phyloP scores from a whole-genome alignment of 2,888 invertebrate species.

The Ichneumoninae sp. region DNA sequence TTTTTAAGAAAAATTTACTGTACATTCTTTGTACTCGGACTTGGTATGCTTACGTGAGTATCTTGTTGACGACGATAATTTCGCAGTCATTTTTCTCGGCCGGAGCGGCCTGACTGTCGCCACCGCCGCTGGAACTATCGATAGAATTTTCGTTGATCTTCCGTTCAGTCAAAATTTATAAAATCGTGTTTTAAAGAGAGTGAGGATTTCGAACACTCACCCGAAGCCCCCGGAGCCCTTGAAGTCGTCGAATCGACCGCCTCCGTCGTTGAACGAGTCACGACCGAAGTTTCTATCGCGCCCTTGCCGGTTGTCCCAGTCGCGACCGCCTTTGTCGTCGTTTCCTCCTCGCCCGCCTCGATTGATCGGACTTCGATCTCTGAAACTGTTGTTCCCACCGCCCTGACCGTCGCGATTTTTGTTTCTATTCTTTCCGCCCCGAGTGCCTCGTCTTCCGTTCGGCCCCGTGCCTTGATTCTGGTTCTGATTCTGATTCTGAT shows the following conservation, averaged over 20 bases:
- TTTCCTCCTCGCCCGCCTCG: slow-evolving; percentile 72
- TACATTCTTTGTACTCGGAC: background rate
- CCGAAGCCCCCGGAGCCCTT: slow-evolving; percentile 78
- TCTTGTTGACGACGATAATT: slow-evolving; percentile 94
- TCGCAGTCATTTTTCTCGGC: slow-evolving; percentile 94
- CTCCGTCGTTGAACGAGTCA: slow-evolving; percentile 78
- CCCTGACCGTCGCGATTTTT: slow-evolving; percentile 75
- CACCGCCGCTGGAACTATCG: slow-evolving; percentile 65
- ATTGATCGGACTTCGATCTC: slow-evolving; percentile 81
- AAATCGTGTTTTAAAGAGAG: background rate
- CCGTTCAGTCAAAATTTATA: slow-evolving; percentile 16
- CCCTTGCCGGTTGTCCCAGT: slow-evolving; percentile 76
- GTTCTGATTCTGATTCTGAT: slow-evolving; percentile 50
- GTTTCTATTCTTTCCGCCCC: slow-evolving; percentile 80
- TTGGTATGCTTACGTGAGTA: slow-evolving; percentile 89
- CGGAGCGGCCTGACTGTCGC: slow-evolving; percentile 78
- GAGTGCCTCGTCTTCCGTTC: slow-evolving; percentile 70
- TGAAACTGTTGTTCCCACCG: slow-evolving; percentile 75
- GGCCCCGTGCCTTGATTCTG: slow-evolving; percentile 61
- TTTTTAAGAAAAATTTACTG: slow-evolving; percentile 32
- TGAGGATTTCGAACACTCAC: slow-evolving; percentile 69
- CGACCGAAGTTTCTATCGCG: slow-evolving; percentile 73
- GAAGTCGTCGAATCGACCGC: slow-evolving; percentile 79
- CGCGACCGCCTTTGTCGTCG: slow-evolving; percentile 74
- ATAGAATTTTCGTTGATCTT: slow-evolving; percentile 33